Base-by-base conservation (phyloP, 1,140 invertebrate genomes). In the Nylanderia fulva region DNA sequence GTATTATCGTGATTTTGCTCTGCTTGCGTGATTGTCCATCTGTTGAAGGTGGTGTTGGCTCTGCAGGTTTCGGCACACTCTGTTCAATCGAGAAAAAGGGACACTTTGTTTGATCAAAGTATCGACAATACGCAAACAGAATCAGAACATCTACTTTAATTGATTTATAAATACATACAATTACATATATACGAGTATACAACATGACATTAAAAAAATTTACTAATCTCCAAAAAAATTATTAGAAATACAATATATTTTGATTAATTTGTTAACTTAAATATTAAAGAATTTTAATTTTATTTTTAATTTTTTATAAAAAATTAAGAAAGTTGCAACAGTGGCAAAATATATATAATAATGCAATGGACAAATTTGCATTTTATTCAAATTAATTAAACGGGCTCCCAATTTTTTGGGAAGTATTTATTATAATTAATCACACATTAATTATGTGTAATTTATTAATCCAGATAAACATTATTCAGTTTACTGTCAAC, bases 1-100 rank as follows among this genome's bases (percentile, higher is more conserved):
- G 95, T 76, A 94, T 92, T 90, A 95, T 95, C 54, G 93, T 95
- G 85, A 95, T 94, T 92, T 95, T 95, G 86, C 93, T 95, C 72
- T 94, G 93, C 86, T 95, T 95, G 6, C 94, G 91, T 0, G 88
- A 75, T 27, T 86, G 79, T 56, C 18, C 76, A 15, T 90, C 58
- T 29, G 86, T 42, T 42, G 87, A 48, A 54, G 92, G 86, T n/a
- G 91, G 87, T n/a, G 91, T 90, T 9, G 87, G 80, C 66, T 94
- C 93, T 18, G 84, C 90, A 2, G 93, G 87, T 74, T 94, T 94
- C n/a, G 94, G 89, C 45, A 94, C 94, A 86, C 93, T 94, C 94
- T 95, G 56, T 56, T 82, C 63, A 69, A 91, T 9, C 33, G 1
- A 75, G 5, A 48, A 4, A 7, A 45, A 68, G 15, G 1, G 24